A percentile compares a stretch with the other conserved stretches of the same genome.
These are phyloP conservation scores for Steinernema khuongi DNA, from an alignment of 1,140 invertebrate genomes.

Conservation along the genomic window DNA sequence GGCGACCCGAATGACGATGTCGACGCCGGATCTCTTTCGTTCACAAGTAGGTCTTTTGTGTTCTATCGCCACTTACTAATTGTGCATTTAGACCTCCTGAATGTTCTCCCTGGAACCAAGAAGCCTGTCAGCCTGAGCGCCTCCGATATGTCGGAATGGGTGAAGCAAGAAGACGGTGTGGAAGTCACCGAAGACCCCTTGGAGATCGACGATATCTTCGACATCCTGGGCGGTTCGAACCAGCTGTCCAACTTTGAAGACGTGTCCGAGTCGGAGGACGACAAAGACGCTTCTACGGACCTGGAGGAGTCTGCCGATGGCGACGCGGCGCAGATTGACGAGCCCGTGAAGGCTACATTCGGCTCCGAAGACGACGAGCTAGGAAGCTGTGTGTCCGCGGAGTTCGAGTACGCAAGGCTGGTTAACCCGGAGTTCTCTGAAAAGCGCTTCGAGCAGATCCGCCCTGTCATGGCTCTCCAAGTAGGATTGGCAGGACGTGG, in stretches of 20 bases:
- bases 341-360: not conserved
- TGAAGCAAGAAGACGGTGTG: slow-evolving; percentile 6
- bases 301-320: slow-evolving; percentile 22
- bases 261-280: not conserved
- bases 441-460: slow-evolving; percentile 31
- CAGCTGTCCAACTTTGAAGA: not conserved
- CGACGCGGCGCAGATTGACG: slow-evolving; percentile 32
- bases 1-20: slow-evolving; percentile 34
- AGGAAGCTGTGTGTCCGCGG: not conserved
- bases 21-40: slow-evolving; percentile 39
- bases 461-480: slow-evolving; percentile 41
- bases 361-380: slow-evolving; percentile 34
- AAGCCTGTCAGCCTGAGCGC: not conserved
- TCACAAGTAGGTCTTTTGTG: slow-evolving; percentile 33
- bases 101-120: not conserved
- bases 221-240: slow-evolving; percentile 12
- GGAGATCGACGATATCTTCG: slow-evolving; percentile 21
- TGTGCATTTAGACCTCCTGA: slow-evolving; percentile 10
- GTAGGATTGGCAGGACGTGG: slow-evolving; percentile 16
- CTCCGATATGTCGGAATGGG: not conserved
- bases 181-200: slow-evolving; percentile 17
- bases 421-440: not conserved
- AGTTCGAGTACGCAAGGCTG: not conserved
- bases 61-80: slow-evolving; percentile 15
- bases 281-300: too few relatives aligned